Conservation (phyloP, 2,113 vertebrate genomes). For the Zosterops hypoxanthus region DNA sequence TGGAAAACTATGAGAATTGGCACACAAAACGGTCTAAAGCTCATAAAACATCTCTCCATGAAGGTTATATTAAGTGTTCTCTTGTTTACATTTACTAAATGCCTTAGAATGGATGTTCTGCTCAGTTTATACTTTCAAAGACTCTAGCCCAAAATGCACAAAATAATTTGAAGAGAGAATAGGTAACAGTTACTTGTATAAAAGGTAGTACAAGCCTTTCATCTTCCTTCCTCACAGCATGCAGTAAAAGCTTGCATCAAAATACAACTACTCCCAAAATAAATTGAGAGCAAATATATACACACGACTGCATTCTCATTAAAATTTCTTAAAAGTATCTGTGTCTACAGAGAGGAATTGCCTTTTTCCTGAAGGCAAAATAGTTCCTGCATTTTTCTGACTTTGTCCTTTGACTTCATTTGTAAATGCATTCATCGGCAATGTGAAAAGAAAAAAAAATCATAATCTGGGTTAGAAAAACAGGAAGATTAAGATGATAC, state of each 20-base stretch:
- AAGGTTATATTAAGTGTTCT: not conserved
- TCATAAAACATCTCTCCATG: not conserved
- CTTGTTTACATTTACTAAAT: not conserved
- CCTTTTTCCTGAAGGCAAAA: not conserved
- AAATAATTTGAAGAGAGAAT: not conserved
- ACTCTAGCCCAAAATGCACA: not conserved
- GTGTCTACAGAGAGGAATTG: not conserved
- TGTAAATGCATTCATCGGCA: not conserved
- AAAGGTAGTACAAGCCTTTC: not conserved
- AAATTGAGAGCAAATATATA: not conserved
- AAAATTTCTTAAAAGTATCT: slow-evolving; percentile 14
- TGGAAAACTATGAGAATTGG: not conserved
- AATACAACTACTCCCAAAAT: not conserved
- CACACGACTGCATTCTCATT: not conserved
- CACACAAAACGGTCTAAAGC: not conserved
- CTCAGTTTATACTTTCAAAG: not conserved
- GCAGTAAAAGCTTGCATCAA: not conserved
- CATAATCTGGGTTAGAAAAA: not conserved
- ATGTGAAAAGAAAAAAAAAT: not conserved
- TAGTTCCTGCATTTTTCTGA: not conserved
- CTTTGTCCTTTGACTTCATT: not conserved
- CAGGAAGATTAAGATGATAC: accelerated
- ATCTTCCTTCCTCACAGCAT: slow-evolving; percentile 13
- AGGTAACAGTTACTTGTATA: not conserved
- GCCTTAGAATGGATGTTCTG: not conserved